Evolutionary conservation across 2,113 vertebrate genomes (phyloP).

Genomic region (Calidris pygmaea): DNA sequence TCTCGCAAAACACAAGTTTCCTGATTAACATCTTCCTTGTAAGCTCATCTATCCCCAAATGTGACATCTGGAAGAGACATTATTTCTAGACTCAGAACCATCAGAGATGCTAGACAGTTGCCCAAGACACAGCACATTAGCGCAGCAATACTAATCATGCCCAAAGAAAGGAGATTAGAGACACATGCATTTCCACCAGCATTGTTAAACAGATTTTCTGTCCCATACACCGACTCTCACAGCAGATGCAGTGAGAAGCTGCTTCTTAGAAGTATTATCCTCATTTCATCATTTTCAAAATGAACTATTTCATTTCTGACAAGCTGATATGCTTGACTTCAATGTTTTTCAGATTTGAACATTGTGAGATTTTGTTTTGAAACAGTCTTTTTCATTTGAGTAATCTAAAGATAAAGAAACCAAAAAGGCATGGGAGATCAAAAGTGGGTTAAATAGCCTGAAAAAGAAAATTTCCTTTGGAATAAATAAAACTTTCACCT

Average conservation of each 20-base stretch:
- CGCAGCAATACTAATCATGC: neutral
- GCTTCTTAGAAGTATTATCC: neutral
- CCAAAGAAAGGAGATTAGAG: conserved; percentile 4
- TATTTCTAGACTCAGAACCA: neutral
- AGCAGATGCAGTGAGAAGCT: conserved; percentile 7
- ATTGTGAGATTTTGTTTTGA: neutral
- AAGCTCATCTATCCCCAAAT: neutral
- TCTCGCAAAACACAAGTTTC: neutral
- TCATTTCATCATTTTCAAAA: neutral
- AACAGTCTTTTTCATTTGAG: neutral
- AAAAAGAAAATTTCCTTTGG: neutral
- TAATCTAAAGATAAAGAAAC: neutral
- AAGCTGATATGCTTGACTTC: neutral
- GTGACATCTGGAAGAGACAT: conserved; percentile 6
- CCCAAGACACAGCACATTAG: conserved; percentile 17
- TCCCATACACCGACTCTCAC: neutral
- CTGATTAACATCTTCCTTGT: neutral
- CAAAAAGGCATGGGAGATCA: neutral
- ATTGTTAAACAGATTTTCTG: conserved; percentile 15
- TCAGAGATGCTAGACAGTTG: conserved; percentile 33
- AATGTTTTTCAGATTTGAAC: neutral
- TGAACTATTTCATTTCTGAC: neutral
- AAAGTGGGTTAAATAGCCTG: neutral
- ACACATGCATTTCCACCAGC: neutral
- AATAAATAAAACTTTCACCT: neutral